phyloP scores from a whole-genome alignment of 1,140 invertebrate genomes.

The Brachionus rotundiformis region DNA sequence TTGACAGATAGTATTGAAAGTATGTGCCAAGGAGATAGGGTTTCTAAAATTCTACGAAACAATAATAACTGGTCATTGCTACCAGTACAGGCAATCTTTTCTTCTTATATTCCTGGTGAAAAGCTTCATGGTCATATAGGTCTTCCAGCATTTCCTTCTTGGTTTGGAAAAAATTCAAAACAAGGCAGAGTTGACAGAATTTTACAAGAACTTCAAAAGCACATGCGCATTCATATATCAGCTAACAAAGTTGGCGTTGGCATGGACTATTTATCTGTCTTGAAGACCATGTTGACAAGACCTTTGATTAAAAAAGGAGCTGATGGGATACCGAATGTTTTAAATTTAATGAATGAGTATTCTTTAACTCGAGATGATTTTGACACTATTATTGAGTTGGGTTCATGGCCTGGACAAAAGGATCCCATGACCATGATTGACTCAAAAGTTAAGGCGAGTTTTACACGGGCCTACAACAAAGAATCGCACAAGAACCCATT shows the following conservation, averaged over 20 bases:
- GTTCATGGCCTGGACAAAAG: conserved; percentile 76
- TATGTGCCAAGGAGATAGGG: conserved; percentile 80
- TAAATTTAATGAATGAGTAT: conserved; percentile 78
- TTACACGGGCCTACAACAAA: conserved; percentile 52
- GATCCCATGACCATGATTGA: conserved; percentile 76
- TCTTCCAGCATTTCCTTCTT: conserved; percentile 85
- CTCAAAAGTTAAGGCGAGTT: conserved; percentile 58
- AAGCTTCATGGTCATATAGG: conserved; percentile 77
- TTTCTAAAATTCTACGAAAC: conserved; percentile 78
- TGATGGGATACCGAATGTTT: conserved; percentile 71
- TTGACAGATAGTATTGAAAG: conserved; percentile 79
- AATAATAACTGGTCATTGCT: conserved; percentile 82
- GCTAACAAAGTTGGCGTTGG: conserved; percentile 59
- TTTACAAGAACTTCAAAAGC: conserved; percentile 69
- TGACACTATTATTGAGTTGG: conserved; percentile 80
- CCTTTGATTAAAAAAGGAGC: conserved; percentile 73
- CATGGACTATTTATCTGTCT: conserved; percentile 75
- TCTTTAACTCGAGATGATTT: conserved; percentile 84
- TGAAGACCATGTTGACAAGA: conserved; percentile 73
- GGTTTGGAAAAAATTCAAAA: conserved; percentile 91
- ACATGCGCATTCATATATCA: conserved; percentile 55
- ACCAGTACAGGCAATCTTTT: conserved; percentile 80
- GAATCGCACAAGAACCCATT: conserved; percentile 14
- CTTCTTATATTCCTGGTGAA: conserved; percentile 84
- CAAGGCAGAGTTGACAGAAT: conserved; percentile 71